Conservation (phyloP, 30 jellyfish, hydroid and myxozoan genomes). For the Hydractinia symbiolongicarpus region DNA sequence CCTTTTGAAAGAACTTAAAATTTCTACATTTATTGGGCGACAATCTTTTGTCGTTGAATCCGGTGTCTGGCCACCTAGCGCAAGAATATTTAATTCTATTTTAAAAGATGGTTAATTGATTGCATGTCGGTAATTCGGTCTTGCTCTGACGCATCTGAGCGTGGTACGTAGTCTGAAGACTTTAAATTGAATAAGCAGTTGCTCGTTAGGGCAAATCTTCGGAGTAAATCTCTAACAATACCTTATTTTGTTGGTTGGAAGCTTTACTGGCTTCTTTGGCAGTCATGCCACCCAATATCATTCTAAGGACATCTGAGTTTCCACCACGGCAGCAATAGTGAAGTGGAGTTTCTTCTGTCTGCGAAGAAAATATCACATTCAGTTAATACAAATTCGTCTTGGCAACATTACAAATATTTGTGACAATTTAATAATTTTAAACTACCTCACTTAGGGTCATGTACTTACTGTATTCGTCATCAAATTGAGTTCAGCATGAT, state of each 20-base stretch:
- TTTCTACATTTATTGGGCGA: background rate
- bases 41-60: background rate
- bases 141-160: background rate
- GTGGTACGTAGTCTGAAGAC: background rate
- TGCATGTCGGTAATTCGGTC: too few species aligned
- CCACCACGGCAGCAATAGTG: slow-evolving; percentile 82
- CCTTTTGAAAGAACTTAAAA: background rate
- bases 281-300: slow-evolving; percentile 50
- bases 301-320: slow-evolving; percentile 48
- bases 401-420: background rate
- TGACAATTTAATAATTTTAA: background rate
- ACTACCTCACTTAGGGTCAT: background rate
- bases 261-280: slow-evolving; percentile 67
- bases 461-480: slow-evolving; percentile 41
- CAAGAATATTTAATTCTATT: background rate
- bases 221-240: too few species aligned
- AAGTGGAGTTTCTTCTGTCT: slow-evolving; percentile 67
- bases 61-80: too few species aligned
- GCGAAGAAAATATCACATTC: background rate
- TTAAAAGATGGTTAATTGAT: background rate
- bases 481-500: slow-evolving; percentile 55
- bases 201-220: too few species aligned
- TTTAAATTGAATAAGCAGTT: too few species aligned
- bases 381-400: background rate
- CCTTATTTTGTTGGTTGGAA: slow-evolving; percentile 52